Evolutionary conservation across 37 sponge, comb jelly and placozoan species (phyloP).

Genomic region (Chondrosia reniformis): DNA sequence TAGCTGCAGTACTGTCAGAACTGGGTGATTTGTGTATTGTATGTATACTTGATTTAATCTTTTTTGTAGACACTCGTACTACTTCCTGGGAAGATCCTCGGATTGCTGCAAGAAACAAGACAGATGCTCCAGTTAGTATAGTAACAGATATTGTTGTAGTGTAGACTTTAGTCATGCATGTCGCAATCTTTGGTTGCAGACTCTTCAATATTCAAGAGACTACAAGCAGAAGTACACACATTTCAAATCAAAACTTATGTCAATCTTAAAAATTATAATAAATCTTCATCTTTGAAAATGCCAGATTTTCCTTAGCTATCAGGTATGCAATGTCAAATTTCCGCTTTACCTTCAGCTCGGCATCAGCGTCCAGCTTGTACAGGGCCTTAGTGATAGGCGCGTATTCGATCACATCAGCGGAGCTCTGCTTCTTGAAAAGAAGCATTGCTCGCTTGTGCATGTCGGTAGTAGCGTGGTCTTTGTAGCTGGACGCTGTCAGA

Average conservation of each 20-base stretch:
- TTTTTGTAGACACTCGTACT: slow-evolving; percentile 16
- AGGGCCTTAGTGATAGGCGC: slow-evolving; percentile 36
- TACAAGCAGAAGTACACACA: slow-evolving; percentile 83
- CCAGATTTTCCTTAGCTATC: too few relatives aligned
- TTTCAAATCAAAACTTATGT: slow-evolving; percentile 59
- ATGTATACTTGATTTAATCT: background rate
- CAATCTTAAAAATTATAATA: too few relatives aligned
- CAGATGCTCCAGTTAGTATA: slow-evolving; percentile 59
- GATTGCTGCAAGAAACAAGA: slow-evolving; percentile 44
- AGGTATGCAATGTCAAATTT: slow-evolving; percentile 28
- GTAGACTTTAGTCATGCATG: too few relatives aligned
- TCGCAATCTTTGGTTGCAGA: too few relatives aligned
- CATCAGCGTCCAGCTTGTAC: background rate
- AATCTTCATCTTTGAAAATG: too few relatives aligned
- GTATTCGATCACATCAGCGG: slow-evolving; percentile 10
- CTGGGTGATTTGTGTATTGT: background rate
- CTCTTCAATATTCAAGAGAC: slow-evolving; percentile 75
- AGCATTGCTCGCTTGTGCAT: slow-evolving; percentile 40
- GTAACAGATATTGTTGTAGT: too few relatives aligned
- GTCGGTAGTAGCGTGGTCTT: slow-evolving; percentile 35
- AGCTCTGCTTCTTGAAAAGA: background rate
- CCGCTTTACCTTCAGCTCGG: background rate
- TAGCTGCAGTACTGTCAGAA: too few relatives aligned
- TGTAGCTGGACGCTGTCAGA: slow-evolving; percentile 16
- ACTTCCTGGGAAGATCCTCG: slow-evolving; percentile 95